phyloP scores from a whole-genome alignment of 2,888 invertebrate genomes.

The Dolomedes plantarius region DNA sequence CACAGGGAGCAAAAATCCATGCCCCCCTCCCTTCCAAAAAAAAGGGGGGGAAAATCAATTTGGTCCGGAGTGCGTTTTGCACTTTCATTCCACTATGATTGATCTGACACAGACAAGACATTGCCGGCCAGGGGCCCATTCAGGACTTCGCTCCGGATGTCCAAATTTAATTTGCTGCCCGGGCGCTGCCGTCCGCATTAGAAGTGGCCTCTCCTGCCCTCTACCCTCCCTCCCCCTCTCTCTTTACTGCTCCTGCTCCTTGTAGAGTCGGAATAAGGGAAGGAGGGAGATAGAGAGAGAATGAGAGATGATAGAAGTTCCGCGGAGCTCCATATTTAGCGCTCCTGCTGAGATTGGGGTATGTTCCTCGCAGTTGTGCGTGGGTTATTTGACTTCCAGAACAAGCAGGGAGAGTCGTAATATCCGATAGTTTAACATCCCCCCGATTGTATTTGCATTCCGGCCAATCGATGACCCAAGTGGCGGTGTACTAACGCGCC shows the following conservation, averaged over 20 bases:
- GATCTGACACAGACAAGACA: constrained; percentile 72
- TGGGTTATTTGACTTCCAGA: not conserved
- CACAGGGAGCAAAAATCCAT: constrained; percentile 45
- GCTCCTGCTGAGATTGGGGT: constrained; percentile 38
- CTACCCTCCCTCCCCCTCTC: not conserved
- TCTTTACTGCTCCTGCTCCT: constrained; percentile 8
- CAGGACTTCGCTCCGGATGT: constrained; percentile 64
- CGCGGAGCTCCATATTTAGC: constrained; percentile 59
- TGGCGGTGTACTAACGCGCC: too few relatives aligned
- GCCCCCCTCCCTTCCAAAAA: not conserved
- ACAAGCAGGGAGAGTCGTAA: not conserved
- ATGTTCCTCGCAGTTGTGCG: not conserved
- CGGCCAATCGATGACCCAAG: too few relatives aligned
- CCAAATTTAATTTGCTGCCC: constrained; percentile 71
- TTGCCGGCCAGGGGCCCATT: constrained; percentile 68
- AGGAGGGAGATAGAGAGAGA: constrained; percentile 30
- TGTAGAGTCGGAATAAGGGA: constrained; percentile 1
- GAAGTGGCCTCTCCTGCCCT: constrained; percentile 46
- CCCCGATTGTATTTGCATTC: constrained; percentile 2
- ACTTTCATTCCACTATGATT: constrained; percentile 72
- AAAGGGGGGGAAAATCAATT: constrained; percentile 73
- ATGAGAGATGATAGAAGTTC: constrained; percentile 13
- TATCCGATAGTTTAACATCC: not conserved
- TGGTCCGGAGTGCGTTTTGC: constrained; percentile 72
- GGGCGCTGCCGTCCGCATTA: constrained; percentile 68